Evolutionary conservation across 2,888 invertebrate species (phyloP).

Genomic region (Lepidocyrtinus sp.): DNA sequence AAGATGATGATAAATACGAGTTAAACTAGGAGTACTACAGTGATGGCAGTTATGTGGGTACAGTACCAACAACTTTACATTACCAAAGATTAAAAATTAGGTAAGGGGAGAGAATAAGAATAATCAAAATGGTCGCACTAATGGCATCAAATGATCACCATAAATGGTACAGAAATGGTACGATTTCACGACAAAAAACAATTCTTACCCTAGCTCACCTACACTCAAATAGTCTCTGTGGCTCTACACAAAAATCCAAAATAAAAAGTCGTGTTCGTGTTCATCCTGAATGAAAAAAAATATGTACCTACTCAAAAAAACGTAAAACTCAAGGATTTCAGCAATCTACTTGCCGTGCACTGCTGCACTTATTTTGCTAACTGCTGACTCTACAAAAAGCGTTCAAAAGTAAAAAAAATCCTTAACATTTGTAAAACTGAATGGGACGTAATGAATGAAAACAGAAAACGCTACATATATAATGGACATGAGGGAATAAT

Average conservation of each 20-base stretch:
- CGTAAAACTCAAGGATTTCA: not conserved
- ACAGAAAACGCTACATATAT: not conserved
- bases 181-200: slow-evolving; percentile 20
- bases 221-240: too few species aligned
- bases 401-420: too few species aligned
- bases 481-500: not conserved
- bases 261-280: not conserved
- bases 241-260: slow-evolving; percentile 1
- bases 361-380: too few species aligned
- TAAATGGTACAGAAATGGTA: slow-evolving; percentile 16
- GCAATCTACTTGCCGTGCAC: too few species aligned
- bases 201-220: not conserved
- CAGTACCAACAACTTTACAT: not conserved
- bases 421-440: too few species aligned
- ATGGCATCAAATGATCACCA: slow-evolving; percentile 3
- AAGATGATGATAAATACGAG: not conserved
- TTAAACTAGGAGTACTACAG: not conserved
- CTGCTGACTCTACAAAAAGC: too few species aligned
- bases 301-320: too few species aligned
- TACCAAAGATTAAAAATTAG: not conserved
- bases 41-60: not conserved
- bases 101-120: slow-evolving; percentile 11
- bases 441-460: not conserved
- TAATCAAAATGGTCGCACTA: slow-evolving; percentile 12
- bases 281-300: not conserved